Base-by-base conservation (phyloP, 2,113 vertebrate species). In the Struthidea cinerea region DNA sequence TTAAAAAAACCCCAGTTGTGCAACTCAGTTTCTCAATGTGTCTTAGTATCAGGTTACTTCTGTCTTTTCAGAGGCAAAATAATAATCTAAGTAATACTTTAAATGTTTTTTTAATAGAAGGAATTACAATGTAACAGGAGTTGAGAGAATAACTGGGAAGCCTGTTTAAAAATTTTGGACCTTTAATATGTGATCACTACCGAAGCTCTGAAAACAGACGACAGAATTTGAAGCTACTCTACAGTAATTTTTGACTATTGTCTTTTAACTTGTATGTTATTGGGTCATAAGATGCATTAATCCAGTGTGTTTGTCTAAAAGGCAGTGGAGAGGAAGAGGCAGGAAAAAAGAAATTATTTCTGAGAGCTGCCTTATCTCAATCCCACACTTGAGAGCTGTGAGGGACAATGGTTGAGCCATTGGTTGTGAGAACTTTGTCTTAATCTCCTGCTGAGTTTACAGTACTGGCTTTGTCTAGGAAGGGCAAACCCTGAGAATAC, bases 401-500 rank as follows among this genome's bases (percentile, higher is more conserved):
- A 68, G 57, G 83, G 77, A 93, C 92, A 96, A 95, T 87, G 52
- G 90, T 22, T 84, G 49, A 96, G 53, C 92, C 80, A 84, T 81
- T 91, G 76, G 60, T 67, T 96, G 90, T 78, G 80, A 84, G 86
- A 89, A 92, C 69, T 93, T 82, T 61, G 88, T 42, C 53, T 88
- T 96, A 85, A 94, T 96, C 82, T 96, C 82, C 56, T 84, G 82
- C 85, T 90, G 73, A 96, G 94, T 94, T 95, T 93, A 96, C 92
- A 90, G 85, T 41, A 63, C 50, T 35, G 82, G 79, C 64, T 91
- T 97, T 96, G 94, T 96, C 94, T 88, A 39, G 87, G 79, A 86
- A 93, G 79, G 75, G 30, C 85, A 90, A 96, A 56, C 63, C 75
- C 82, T 77, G 42, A 42, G 84, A 95, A 83, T 30, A 55, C 85